A percentile compares a stretch with the other conserved stretches of the same genome.
phyloP scores from a whole-genome alignment of 2,113 vertebrate genomes.

The Alectura lathami region DNA sequence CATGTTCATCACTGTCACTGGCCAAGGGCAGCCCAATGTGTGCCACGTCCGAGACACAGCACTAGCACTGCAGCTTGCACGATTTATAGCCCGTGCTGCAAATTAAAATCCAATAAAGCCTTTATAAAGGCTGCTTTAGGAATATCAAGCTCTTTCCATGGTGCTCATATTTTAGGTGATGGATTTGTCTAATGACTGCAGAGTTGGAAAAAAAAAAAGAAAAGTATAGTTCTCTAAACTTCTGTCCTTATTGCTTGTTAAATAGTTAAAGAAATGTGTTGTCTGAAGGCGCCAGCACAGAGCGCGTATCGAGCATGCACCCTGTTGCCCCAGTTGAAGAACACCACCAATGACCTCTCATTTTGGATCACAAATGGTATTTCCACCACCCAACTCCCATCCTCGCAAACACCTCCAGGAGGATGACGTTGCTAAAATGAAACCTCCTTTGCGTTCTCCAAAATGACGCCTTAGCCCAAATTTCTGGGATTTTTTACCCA shows the following conservation, averaged over 20 bases:
- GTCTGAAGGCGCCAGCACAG: background rate
- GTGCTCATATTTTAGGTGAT: background rate
- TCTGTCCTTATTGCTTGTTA: background rate
- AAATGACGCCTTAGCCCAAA: background rate
- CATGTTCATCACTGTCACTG: background rate
- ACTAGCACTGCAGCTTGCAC: background rate
- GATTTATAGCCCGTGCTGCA: background rate
- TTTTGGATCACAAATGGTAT: background rate
- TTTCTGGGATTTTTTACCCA: background rate
- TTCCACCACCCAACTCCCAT: background rate
- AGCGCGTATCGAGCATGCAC: background rate
- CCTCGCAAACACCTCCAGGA: background rate
- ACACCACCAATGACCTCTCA: accelerated
- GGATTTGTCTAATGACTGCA: background rate
- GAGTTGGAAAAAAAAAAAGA: background rate
- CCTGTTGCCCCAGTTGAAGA: background rate
- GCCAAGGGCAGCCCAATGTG: background rate
- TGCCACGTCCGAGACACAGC: background rate
- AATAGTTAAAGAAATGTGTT: background rate
- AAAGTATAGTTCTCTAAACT: background rate
- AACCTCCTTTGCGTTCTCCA: background rate
- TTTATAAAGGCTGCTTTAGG: background rate
- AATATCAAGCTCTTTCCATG: background rate
- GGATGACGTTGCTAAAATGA: background rate
- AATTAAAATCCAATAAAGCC: background rate